Base-by-base conservation (phyloP, 2,113 vertebrate species). In the Arvicanthis niloticus region DNA sequence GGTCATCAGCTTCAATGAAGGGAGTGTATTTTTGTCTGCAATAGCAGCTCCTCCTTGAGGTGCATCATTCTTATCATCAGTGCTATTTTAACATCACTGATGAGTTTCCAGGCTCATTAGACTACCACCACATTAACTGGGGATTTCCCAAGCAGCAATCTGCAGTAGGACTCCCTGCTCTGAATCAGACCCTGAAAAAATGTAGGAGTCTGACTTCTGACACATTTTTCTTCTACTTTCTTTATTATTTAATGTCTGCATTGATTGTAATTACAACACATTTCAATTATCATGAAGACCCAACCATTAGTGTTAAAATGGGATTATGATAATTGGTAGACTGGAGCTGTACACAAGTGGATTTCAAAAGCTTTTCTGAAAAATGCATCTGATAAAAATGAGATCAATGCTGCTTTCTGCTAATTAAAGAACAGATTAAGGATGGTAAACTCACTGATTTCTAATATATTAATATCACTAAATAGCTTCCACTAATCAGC, bases 401-500 rank as follows among this genome's bases (percentile, higher is more conserved):
- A 98, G 97, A 98, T 98, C 96, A 96, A 80, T 98, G 95, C 0
- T 0, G 70, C 97, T 96, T 78, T 89, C 82, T 98, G 96, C 95
- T 98, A 99, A 98, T 98, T 98, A 98, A 98, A 98, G 97, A 97
- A 98, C 94, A 98, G 96, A 97, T 87, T 97, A 97, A 98, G 91
- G 95, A 98, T 97, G n/a, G 24, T 96, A 97, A 97, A 95, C 84
- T 70, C 88, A 80, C 96, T 97, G 96, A 98, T 98, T 98, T 91
- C 65, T 98, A 98, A 97, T 97, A 97, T 98, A 94, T 98, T 94
- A 98, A 98, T 95, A 97, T 97, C 62, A 95, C 98, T 98, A 98
- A 97, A 96, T 95, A 92, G 45, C 96, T 97, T 97, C 88, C 31
- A 82, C 97, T 95, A 93, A 95, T 97, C 21, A 51, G 75, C 88